Percentiles rank a stretch among this genome's conserved stretches.
These are phyloP conservation scores for Cryptophagus acutangulus DNA, from an alignment of 2,888 invertebrate species.

Conservation along the genomic window DNA sequence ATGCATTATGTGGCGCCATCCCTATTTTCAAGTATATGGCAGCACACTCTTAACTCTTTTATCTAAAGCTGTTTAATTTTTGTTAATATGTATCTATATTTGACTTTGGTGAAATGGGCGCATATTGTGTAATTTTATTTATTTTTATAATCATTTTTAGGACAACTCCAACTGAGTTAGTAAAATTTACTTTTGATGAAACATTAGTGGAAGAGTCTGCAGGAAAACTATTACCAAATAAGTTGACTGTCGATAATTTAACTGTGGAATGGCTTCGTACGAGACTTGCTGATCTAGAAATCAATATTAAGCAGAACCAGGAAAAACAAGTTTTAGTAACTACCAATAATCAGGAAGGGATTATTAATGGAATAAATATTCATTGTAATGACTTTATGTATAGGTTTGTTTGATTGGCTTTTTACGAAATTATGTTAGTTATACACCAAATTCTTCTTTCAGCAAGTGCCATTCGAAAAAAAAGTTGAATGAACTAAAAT, in stretches of 20 bases:
- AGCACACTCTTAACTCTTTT: no score
- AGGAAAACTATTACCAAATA: conserved; percentile 80
- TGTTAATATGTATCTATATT: no score
- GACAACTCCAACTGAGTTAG: conserved; percentile 71
- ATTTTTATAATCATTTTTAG: conserved; percentile 48
- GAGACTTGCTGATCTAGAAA: conserved; percentile 72
- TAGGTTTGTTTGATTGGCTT: no score
- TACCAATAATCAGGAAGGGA: conserved; percentile 33
- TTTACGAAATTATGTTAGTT: no score
- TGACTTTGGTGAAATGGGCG: no score
- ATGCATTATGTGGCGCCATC: no score
- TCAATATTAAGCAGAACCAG: conserved; percentile 72
- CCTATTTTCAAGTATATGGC: no score
- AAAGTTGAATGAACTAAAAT: conserved; percentile 74
- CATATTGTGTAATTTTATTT: background rate
- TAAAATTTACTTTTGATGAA: conserved; percentile 81
- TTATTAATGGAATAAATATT: conserved; percentile 42
- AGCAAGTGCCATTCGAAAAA: no score
- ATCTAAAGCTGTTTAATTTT: no score
- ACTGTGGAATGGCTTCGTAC: conserved; percentile 86
- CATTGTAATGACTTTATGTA: conserved; percentile 37
- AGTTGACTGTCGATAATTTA: conserved; percentile 85
- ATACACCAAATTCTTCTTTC: no score
- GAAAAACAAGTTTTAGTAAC: conserved; percentile 59
- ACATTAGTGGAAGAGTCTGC: conserved; percentile 83